Conservation (phyloP, 64 coral and sea anemone species). For the Cladopsammia gracilis region DNA sequence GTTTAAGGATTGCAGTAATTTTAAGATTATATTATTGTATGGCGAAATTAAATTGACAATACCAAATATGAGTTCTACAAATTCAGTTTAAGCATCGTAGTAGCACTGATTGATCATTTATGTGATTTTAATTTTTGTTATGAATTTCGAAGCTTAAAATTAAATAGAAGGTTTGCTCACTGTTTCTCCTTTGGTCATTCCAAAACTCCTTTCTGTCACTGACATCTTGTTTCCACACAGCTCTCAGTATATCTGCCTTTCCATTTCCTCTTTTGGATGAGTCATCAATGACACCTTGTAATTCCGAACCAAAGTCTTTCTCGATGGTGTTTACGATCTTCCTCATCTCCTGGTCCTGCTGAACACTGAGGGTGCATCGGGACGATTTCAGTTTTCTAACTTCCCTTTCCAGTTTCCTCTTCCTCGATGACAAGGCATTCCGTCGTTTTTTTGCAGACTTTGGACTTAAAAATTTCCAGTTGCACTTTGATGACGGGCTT, state of each 20-base stretch:
- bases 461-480: not conserved
- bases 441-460: not conserved
- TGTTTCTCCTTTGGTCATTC: constrained; percentile 2
- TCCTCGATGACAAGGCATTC: not conserved
- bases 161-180: not conserved
- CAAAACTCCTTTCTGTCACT: not conserved
- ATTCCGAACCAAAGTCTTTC: not conserved
- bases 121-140: no score
- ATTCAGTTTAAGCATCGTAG: no score
- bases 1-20: no score
- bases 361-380: not conserved
- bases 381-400: not conserved
- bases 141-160: no score
- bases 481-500: not conserved
- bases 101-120: no score
- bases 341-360: constrained; percentile 1
- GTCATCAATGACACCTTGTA: not conserved
- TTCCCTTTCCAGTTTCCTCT: constrained; percentile 1
- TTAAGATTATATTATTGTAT: no score
- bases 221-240: not conserved
- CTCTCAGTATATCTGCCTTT: not conserved
- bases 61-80: no score
- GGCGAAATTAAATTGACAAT: no score
- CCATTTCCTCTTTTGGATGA: not conserved
- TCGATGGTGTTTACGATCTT: not conserved